Base-by-base conservation (phyloP, 2,113 vertebrate genomes). In the Brevimyrus niger region DNA sequence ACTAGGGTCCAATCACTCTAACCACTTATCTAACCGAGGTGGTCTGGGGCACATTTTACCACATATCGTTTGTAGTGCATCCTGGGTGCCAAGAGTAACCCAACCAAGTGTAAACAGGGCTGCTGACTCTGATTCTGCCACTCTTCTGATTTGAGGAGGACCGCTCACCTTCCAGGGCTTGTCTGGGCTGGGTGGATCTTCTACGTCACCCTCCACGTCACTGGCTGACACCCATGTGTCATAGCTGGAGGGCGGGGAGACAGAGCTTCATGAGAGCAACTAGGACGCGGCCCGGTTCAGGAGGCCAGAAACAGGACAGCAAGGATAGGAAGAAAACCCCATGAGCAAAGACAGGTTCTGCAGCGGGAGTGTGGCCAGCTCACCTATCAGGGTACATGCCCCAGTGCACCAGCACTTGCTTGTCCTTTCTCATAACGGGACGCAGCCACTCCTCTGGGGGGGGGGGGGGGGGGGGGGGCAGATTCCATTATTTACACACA, bases 381-480 rank as follows among this genome's bases (percentile, higher is more conserved):
- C 87, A 96, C 96, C 96, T 96, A 93, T 96, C 94, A 90, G 95
- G 98, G 90, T 97, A 97, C 92, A 96, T 97, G 19, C 98, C 98
- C 98, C 98, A 99, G 6, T 99, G 98, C 0, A 99, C 97, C 92
- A 99, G 93, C 89, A 99, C 94, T 90, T 98, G 97, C 91, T 97
- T 98, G 92, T 98, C 97, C 89, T 97, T 97, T 58, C 94, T 96
- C 96, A 98, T 96, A 80, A 99, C 96, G 0, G 98, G 98, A 92
- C 98, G 96, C 95, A 99, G 89, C 98, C 98, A 99, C 51, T 99
- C 98, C 90, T 98, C 98, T 99, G 94, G 89, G 96, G 95, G 82
- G 85, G 9, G 46, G 94, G 89, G 96, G 95, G 82, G 85, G 9
- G 46, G 19, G 3, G 42, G 21, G 11, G 3, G 90, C 7, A 90